Base-by-base conservation (phyloP, 2,797 vertebrate species). In the Pagetopsis macropterus region DNA sequence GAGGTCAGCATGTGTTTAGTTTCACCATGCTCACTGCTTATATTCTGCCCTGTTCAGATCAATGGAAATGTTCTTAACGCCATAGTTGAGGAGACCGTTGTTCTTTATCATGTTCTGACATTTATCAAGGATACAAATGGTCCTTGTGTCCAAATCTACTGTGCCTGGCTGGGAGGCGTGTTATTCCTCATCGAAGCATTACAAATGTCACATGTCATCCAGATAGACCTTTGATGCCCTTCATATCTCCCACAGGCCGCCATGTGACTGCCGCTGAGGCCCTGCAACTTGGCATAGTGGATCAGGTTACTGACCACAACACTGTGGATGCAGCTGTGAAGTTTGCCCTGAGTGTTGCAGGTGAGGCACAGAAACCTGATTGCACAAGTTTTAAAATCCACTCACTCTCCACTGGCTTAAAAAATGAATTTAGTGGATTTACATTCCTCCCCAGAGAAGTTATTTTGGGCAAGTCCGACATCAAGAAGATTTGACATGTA, bases 211-310 rank as follows among this genome's bases (percentile, higher is more conserved):
- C 59, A 45, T 51, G 23, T 49, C 44, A 11, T 16, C 33, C 46
- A 65, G 65, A 48, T 33, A 45, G 54, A 62, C 23, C 23, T 33
- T 43, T 76, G 8, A 68, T 49, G 65, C 40, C 75, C 78, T 92
- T 84, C 51, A 78, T 66, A 76, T 89, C 69, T 81, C 62, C 49
- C 57, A 27, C 89, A 99, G 98, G 97, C 65, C 96, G 92, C 74
- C 91, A 92, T 49, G 54, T 98, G 86, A 84, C 87, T 31, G 96
- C 96, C 17, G 61, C 88, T 8, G 96, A 98, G 90, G 98, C 97
- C 0, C 90, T 96, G 79, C 94, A 94, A 67, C 93, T 99, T 45
- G 97, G 97, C 60, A 89, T 99, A 45, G 87, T 98, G 66, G 97
- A 98, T 91, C 90, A 94, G 85, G 78, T 97, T 48, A 95, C 95